These are phyloP conservation scores for Hypolimnas misippus DNA, from an alignment of 2,888 invertebrate species.

Conservation along the genomic window DNA sequence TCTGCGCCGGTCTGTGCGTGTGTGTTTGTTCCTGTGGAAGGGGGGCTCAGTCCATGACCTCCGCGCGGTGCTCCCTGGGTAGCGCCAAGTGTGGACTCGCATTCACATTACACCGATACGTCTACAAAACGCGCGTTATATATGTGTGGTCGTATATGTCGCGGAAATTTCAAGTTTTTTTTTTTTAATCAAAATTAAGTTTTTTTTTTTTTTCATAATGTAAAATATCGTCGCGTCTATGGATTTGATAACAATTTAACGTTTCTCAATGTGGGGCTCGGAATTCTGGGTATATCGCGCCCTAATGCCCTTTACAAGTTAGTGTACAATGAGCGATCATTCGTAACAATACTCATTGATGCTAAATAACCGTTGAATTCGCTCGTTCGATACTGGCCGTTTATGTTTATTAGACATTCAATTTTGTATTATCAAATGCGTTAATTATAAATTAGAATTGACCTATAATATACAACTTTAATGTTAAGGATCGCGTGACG, in stretches of 20 bases:
- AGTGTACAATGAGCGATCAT: slow-evolving; percentile 15
- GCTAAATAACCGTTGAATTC: background rate
- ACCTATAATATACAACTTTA: slow-evolving; percentile 29
- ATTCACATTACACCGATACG: slow-evolving; percentile 61
- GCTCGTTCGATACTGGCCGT: slow-evolving; percentile 12
- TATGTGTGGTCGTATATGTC: no score
- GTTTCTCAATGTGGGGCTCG: slow-evolving; percentile 12
- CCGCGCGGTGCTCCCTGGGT: slow-evolving; percentile 83
- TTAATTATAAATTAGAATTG: slow-evolving; percentile 26
- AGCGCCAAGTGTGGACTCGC: slow-evolving; percentile 79
- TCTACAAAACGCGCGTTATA: slow-evolving; percentile 48
- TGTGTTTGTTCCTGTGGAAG: slow-evolving; percentile 58
- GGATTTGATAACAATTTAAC: slow-evolving; percentile 26
- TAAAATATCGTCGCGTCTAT: slow-evolving; percentile 3
- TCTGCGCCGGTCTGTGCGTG: no score
- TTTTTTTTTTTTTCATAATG: no score
- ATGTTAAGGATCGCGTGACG: slow-evolving; percentile 29
- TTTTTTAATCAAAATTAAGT: no score
- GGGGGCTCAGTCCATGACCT: slow-evolving; percentile 82
- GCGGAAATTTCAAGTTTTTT: no score
- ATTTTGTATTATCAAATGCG: slow-evolving; percentile 23
- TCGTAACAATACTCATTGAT: slow-evolving; percentile 6
- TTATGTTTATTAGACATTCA: slow-evolving; percentile 20
- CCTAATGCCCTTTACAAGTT: slow-evolving; percentile 2
- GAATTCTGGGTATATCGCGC: slow-evolving; percentile 15